These are phyloP conservation scores for Lepus oiostolus DNA, from an alignment of 2,797 vertebrate species.

Conservation along the genomic window DNA sequence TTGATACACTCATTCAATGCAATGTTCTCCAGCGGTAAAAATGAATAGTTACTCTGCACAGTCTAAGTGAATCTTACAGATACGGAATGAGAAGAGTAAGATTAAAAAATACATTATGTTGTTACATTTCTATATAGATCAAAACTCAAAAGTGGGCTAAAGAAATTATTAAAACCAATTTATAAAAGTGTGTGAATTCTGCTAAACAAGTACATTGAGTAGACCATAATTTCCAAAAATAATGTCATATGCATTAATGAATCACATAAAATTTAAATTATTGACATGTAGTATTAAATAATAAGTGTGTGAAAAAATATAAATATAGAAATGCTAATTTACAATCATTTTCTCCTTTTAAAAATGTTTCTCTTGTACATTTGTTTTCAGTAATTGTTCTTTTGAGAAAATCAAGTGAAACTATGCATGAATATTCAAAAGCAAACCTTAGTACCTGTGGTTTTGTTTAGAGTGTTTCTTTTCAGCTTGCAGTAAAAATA, in stretches of 20 bases:
- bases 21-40: background rate
- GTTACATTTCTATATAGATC: conserved; percentile 6
- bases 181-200: background rate
- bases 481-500: background rate
- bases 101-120: background rate
- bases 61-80: background rate
- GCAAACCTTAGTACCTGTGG: background rate
- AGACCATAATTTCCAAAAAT: background rate
- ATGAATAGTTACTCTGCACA: background rate
- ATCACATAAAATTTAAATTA: background rate
- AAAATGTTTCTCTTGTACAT: background rate
- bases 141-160: background rate
- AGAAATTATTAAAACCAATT: background rate
- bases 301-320: background rate
- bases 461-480: background rate
- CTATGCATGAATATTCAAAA: background rate
- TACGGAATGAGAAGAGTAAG: background rate
- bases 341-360: background rate
- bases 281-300: background rate
- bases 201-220: background rate
- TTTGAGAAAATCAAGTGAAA: background rate
- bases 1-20: background rate
- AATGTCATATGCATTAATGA: background rate
- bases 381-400: background rate
- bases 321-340: background rate